Percentiles rank a stretch among this genome's conserved stretches.
phyloP scores from a whole-genome alignment of 2,797 vertebrate genomes.

The Sebastes steindachneri region DNA sequence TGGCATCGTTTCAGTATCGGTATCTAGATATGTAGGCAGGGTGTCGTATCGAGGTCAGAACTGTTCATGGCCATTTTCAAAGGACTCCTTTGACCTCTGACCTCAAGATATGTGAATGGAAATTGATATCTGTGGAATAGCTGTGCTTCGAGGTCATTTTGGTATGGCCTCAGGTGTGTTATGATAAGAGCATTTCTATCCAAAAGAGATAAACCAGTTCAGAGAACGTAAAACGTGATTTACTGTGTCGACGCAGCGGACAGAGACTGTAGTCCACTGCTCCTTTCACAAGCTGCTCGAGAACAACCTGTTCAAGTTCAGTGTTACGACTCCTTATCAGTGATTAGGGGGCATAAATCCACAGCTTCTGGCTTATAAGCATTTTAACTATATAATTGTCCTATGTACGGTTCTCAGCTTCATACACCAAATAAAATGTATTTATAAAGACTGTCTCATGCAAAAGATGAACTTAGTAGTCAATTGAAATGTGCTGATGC shows the following conservation, averaged over 20 bases:
- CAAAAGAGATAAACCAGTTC: neutral
- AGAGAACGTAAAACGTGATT: neutral
- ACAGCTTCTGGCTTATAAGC: constrained; percentile 1
- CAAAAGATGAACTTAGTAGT: neutral
- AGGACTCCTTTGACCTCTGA: no score
- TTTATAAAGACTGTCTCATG: neutral
- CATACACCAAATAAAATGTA: no score
- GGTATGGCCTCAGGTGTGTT: no score
- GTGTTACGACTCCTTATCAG: constrained; percentile 38
- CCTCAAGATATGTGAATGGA: no score
- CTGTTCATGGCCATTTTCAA: no score
- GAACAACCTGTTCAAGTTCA: constrained; percentile 24
- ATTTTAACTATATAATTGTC: constrained; percentile 5
- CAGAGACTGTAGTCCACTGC: constrained; percentile 43
- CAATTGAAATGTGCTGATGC: neutral
- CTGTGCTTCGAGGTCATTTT: no score
- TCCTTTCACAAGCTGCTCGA: constrained; percentile 18
- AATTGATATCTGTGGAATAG: no score
- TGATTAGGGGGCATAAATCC: neutral
- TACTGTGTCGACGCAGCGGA: neutral
- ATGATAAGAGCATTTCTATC: neutral
- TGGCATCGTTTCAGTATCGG: no score
- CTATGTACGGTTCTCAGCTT: neutral
- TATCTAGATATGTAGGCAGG: no score
- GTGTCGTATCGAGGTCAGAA: no score